Base-by-base conservation (phyloP, 1,140 invertebrate species). In the Anagrus nilaparvatae region DNA sequence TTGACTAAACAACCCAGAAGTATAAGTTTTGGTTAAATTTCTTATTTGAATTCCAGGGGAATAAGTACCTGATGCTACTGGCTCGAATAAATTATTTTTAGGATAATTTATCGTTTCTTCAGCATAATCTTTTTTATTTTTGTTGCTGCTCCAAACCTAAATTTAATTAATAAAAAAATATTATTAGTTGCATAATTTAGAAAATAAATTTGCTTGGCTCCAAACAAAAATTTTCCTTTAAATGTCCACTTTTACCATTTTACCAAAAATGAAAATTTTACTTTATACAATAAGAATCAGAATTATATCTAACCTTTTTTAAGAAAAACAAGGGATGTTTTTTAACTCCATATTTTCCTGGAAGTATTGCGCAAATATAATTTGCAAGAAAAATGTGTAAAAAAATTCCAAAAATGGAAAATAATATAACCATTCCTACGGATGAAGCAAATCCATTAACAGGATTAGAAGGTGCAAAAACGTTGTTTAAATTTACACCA, bases 401-500 rank as follows among this genome's bases (percentile, higher is more conserved):
- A 18, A 70, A 18, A 5, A 55, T 49, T 44, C 73, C 70, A 21
- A 72, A 20, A 12, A 65, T 49, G 18, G 73, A 52, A 40, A 73
- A 65, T 13, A 70, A 43, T 13, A 73, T 46, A 17, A 70, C 54
- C 44, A 67, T 55, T 10, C 61, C 55, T 50, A 79, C 51, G 37
- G 51, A 53, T 23, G 49, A 49, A 29, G 56, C 70, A 39, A 72
- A 69, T 20, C 65, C 59, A 52, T 77, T 74, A 44, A 69, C 66
- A 6, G 67, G 65, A 17, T 73, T 60, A 2, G 72, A 58, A 16
- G 61, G 61, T 4, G 46, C 18, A 12, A 52, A 58, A 7, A 79
- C 50, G 44, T 73, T 74, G 18, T 49, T 51, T 75, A 75, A 81
- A 51, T 78, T 75, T 27, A 75, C 58, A 13, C 65, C 74, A 69